Evolutionary conservation across 1,140 invertebrate genomes (phyloP), one percentile per base, ranked within the genome.

Genomic region (Drosophila sucinea): DNA sequence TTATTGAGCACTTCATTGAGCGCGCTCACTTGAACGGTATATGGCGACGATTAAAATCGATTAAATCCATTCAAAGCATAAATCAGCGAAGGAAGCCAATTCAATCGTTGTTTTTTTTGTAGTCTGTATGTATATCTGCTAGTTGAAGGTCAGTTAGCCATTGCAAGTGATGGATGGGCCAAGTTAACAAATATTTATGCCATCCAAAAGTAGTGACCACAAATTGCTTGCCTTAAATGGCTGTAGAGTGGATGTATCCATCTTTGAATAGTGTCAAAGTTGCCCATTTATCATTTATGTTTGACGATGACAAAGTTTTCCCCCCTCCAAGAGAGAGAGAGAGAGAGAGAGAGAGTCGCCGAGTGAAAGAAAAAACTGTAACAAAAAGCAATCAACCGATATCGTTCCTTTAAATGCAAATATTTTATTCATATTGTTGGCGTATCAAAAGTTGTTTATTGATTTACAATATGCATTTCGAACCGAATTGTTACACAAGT

Each of bases 1-100:
- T 87, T 83, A 87, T 87, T 74, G 83, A 73, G 77, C 83, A 80
- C 84, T 87, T 83, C 77, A 81, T 70, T 89, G 35, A 38, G 80
- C 77, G 86, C 84, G 86, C 79, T 75, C 68, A 66, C 83, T 84
- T 87, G 44, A 27, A 51, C 44, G 23, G 23, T 51, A 27, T 51
- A 65, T 78, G 83, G 84, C 56, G 70, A 71, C 84, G 84, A 89
- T 87, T 87, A 89, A 87, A 87, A 87, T 87, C 83, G 83, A 89
- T 87, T 87, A 69, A 89, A 83, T 74, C 85, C 84, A 80, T 81
- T 60, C 58, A 51, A 64, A 55, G 77, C 70, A 87, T 89, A 87
- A 87, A 84, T 87, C 83, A 87, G 65, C 40, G 57, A 51, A 62
- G 69, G 33, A 44, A 41, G 73, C 67, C 64, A 29, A 71, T 55